Evolutionary conservation across 2,113 vertebrate genomes (phyloP).

Genomic region (Corapipo altera): DNA sequence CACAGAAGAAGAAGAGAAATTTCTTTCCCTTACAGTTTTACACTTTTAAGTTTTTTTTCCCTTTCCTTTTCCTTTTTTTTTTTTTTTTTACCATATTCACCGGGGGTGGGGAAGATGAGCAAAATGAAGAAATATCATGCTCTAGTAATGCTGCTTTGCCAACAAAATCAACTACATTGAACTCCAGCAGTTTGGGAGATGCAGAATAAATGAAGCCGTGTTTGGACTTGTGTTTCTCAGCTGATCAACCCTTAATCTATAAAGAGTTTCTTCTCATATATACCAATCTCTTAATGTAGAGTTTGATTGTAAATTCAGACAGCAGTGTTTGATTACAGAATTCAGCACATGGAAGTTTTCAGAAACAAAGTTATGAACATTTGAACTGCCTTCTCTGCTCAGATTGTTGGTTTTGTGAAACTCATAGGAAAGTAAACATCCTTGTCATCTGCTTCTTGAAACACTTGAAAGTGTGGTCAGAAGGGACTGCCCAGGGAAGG

Average conservation of each 20-base stretch:
- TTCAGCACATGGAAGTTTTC: background rate
- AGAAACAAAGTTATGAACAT: background rate
- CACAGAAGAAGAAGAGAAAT: background rate
- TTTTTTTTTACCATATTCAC: background rate
- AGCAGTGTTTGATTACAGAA: background rate
- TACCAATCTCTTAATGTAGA: background rate
- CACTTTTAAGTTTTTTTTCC: background rate
- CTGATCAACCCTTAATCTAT: background rate
- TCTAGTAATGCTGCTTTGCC: background rate
- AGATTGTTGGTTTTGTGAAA: background rate
- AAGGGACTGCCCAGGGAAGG: background rate
- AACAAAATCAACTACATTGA: background rate
- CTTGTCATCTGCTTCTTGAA: background rate
- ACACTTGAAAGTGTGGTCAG: background rate
- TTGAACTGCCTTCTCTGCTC: background rate
- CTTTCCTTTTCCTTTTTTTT: fast-evolving
- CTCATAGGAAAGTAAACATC: background rate
- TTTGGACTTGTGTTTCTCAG: background rate
- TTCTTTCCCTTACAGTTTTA: background rate
- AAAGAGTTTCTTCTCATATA: background rate
- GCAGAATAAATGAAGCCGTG: background rate
- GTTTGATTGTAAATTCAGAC: background rate
- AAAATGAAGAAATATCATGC: background rate
- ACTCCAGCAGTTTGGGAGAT: background rate
- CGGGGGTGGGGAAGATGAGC: fast-evolving